Base-by-base conservation (phyloP, 1,140 invertebrate genomes). In the Conus ventricosus region DNA sequence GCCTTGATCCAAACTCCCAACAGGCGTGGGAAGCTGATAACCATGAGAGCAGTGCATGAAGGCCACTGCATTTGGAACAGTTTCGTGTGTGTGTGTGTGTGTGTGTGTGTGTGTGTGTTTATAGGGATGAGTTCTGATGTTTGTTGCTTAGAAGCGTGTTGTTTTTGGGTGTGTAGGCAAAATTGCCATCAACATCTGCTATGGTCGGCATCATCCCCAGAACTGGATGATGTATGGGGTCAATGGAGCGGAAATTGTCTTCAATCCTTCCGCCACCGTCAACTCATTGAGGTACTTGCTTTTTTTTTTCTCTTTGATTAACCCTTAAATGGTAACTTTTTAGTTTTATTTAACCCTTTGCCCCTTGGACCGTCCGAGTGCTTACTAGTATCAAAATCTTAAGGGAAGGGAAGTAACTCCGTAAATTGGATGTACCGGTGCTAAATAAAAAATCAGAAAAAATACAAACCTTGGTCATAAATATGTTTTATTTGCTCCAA, bases 241-340 rank as follows among this genome's bases (percentile, higher is more conserved):
- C 5, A 99, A 99, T 96, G 98, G 98, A 63, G 99, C 99, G n/a
- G 99, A 99, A 96, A 99, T 99, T 88, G 99, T 99, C 0, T 99
- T 99, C 94, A 99, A 99, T 96, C 99, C 99, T 27, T 99, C 98
- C 8, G 99, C 99, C n/a, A 99, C 99, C 20, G 97, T 98, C 83
- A 96, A 96, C 67, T 95, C 94, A 25, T 94, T 97, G 13, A 97
- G 96, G 96, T 96, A 71, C 17, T 0, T 39, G 75, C n/a, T 78
- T 78, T n/a, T 78, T 39, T 25, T 78, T 78, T 78, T 11, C 10
- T 78, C n/a, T 78, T 1, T 78, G 11, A 17, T 78, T 39, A 78
- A 78, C 10, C n/a, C 10, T 78, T 78, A 39, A 39, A 39, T 39
- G 39, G 39, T 39, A 39, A 39, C 39, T 3, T 39, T 39, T 39